Percentiles rank a stretch among this genome's conserved stretches.
phyloP scores from a whole-genome alignment of 37 sponge, comb jelly and placozoan species.

The Aphrocallistes beatrix region DNA sequence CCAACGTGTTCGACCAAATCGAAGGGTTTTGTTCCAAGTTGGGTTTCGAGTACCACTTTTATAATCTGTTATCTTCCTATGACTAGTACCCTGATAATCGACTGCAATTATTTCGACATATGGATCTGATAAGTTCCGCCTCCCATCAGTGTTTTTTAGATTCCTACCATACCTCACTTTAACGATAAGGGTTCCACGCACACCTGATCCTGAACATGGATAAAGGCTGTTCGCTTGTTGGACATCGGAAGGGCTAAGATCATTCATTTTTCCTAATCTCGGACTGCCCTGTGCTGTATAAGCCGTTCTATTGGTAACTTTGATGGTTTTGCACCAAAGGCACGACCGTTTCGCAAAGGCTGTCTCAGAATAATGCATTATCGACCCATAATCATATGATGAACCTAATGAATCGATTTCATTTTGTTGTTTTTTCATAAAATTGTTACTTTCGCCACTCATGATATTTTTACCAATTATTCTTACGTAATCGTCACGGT shows the following conservation, averaged over 20 bases:
- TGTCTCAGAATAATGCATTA: constrained; percentile 22
- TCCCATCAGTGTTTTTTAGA: too few species aligned
- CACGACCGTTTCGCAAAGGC: background rate
- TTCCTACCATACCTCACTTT: too few species aligned
- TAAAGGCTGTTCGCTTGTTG: background rate
- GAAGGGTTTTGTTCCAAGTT: too few species aligned
- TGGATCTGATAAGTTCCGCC: too few species aligned
- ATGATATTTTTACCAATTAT: background rate
- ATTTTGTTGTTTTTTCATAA: background rate
- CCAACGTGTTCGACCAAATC: too few species aligned
- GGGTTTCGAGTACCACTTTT: too few species aligned
- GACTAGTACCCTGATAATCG: too few species aligned
- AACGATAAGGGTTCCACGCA: too few species aligned
- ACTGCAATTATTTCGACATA: too few species aligned
- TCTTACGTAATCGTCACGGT: constrained; percentile 14
- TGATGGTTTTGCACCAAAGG: background rate
- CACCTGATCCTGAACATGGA: background rate
- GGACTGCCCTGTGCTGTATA: background rate
- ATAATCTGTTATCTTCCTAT: too few species aligned
- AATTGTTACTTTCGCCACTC: background rate
- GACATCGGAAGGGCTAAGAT: background rate
- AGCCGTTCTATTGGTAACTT: background rate
- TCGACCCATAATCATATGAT: constrained; percentile 23
- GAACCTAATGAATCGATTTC: background rate
- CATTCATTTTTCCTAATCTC: background rate